Percentiles rank a stretch among this genome's conserved stretches.
phyloP scores from a whole-genome alignment of 2,113 vertebrate genomes.

The Barnardius zonarius region DNA sequence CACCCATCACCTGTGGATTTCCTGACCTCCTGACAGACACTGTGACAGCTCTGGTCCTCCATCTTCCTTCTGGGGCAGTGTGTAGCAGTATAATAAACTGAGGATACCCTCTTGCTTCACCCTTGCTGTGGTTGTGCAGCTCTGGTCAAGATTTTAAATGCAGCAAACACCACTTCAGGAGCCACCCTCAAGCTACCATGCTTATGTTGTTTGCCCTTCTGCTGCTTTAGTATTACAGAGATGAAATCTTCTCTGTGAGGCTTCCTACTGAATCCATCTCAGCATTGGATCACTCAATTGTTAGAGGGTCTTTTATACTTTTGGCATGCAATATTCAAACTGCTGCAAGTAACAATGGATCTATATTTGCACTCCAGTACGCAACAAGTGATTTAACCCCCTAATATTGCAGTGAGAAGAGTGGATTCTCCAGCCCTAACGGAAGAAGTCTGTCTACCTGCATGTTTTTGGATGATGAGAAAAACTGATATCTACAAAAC shows the following conservation, averaged over 20 bases:
- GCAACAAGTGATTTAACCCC: not conserved
- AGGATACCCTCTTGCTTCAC: fast-evolving
- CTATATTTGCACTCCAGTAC: not conserved
- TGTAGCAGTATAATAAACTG: not conserved
- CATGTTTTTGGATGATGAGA: not conserved
- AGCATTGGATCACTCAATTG: not conserved
- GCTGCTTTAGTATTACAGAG: not conserved
- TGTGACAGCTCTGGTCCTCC: fast-evolving
- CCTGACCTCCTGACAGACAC: too few relatives aligned
- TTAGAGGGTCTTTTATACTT: not conserved
- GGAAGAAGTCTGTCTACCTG: not conserved
- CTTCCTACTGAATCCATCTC: not conserved
- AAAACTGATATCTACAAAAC: not conserved
- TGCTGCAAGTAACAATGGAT: not conserved
- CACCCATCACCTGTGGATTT: not conserved
- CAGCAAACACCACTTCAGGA: not conserved
- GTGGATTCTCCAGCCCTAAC: not conserved
- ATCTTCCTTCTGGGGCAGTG: not conserved
- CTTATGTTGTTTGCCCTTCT: not conserved
- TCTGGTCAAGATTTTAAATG: not conserved
- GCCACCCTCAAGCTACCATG: not conserved
- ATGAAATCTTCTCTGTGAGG: not conserved
- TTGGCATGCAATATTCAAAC: not conserved
- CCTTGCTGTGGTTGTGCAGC: not conserved
- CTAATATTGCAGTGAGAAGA: not conserved